Evolutionary conservation across 2,797 vertebrate species (phyloP), one percentile per base, ranked within the genome.

Genomic region (Eidolon dupreanum): DNA sequence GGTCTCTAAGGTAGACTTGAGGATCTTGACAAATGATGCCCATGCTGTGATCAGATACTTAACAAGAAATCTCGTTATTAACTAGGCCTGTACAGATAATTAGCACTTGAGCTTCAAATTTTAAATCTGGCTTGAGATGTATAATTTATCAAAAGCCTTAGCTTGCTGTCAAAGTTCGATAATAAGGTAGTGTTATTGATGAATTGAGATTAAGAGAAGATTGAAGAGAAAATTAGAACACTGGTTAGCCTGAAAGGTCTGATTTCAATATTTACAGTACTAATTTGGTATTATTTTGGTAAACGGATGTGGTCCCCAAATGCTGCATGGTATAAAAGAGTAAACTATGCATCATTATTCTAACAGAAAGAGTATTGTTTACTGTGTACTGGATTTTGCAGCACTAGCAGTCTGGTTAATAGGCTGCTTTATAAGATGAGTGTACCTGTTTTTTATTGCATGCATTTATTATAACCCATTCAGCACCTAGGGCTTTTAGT

Each of bases 1-100:
- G 97, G 99, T 99, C 99, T 99, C 99, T 95, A 98, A 99, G 99
- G 99, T 99, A 99, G 99, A 99, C 99, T 98, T 98, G 98, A 99
- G 98, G 98, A 99, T 99, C 98, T 99, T 99, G 99, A 99, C 99
- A 99, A 99, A 99, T 99, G 99, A 99, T 98, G 98, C 98, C 99
- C 99, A 99, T 98, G 99, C 99, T 99, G 99, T 99, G 99, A 99
- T 99, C 99, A 99, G 99, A 99, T 99, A 99, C 99, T 99, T 99
- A 99, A 99, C 99, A 99, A 99, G 99, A 99, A 99, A 99, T 99
- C 99, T 99, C 99, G 99, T 99, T 99, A 99, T 99, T 99, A 99
- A 99, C 99, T 99, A 99, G 99, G 99, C 99, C 99, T 99, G 99
- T 99, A 99, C 99, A 99, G 99, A 99, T 99, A 99, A 99, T 99